phyloP scores from a whole-genome alignment of 2,113 vertebrate species.

The Alosa alosa region DNA sequence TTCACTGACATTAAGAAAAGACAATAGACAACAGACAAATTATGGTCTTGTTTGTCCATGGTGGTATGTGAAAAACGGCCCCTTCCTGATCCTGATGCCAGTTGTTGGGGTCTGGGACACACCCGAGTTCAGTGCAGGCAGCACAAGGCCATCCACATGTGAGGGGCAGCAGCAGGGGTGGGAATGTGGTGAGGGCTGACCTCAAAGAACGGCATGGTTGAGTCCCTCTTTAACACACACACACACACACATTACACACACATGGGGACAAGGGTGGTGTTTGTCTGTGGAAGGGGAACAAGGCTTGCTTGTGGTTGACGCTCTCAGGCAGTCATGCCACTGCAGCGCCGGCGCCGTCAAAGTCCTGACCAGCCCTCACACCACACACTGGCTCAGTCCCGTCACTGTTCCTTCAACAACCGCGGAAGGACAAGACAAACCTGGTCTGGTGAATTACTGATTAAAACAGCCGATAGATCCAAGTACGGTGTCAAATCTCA shows the following conservation, averaged over 20 bases:
- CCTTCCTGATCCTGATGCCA: not conserved
- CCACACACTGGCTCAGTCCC: not conserved
- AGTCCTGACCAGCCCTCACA: not conserved
- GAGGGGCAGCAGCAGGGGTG: not conserved
- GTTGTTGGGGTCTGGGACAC: not conserved
- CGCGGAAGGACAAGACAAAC: too few relatives aligned
- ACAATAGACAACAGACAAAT: not conserved
- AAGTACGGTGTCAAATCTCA: too few relatives aligned
- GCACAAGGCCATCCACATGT: not conserved
- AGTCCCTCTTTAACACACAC: not conserved
- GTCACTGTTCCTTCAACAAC: not conserved
- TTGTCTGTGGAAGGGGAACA: not conserved
- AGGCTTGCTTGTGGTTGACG: not conserved
- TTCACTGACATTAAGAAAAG: too few relatives aligned
- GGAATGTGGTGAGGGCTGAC: not conserved
- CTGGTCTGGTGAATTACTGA: too few relatives aligned
- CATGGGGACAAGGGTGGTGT: not conserved
- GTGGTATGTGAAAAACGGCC: too few relatives aligned
- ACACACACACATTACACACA: too few relatives aligned
- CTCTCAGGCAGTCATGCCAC: not conserved
- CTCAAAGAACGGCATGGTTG: not conserved
- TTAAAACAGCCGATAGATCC: too few relatives aligned
- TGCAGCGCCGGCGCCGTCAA: not conserved
- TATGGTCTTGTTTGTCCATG: too few relatives aligned
- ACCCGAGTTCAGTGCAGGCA: not conserved